These are phyloP conservation scores for Betta splendens DNA, from an alignment of 2,797 vertebrate genomes.

Conservation along the genomic window DNA sequence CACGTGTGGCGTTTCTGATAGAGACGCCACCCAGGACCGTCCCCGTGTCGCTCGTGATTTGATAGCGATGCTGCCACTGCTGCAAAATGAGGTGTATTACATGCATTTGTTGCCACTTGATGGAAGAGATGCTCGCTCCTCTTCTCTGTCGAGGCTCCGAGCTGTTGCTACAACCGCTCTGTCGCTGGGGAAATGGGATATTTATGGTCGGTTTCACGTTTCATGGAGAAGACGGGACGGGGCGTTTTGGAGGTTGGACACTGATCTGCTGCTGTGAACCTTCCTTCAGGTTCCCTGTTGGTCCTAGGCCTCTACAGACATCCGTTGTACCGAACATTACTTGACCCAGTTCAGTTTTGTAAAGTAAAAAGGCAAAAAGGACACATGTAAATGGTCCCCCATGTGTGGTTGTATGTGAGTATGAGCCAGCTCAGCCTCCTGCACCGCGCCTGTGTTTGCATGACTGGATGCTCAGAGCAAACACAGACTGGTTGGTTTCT, in stretches of 20 bases:
- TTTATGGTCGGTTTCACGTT: constrained; percentile 67
- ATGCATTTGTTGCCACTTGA: constrained; percentile 6
- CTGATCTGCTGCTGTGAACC: constrained; percentile 21
- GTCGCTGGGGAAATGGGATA: constrained; percentile 71
- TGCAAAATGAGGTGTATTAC: neutral
- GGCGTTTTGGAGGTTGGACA: constrained; percentile 46
- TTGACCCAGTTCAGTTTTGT: neutral
- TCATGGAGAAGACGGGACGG: constrained; percentile 39
- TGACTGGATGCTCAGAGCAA: constrained; percentile 27
- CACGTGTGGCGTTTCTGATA: constrained; percentile 3
- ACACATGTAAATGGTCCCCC: neutral
- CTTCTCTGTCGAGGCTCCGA: constrained; percentile 39
- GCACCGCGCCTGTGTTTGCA: constrained; percentile 10
- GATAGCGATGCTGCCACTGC: neutral
- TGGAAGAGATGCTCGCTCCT: constrained; percentile 1
- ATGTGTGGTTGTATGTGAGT: neutral
- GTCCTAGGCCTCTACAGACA: neutral
- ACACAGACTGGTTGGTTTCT: constrained; percentile 49
- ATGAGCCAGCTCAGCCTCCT: neutral
- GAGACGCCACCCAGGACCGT: constrained; percentile 1
- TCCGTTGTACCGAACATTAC: neutral
- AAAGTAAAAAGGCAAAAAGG: constrained; percentile 3
- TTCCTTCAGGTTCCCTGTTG: constrained; percentile 7
- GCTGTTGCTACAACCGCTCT: constrained; percentile 53
- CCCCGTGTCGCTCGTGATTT: neutral